Conservation (phyloP, 2,888 invertebrate species). For the Bedellia somnulentella region DNA sequence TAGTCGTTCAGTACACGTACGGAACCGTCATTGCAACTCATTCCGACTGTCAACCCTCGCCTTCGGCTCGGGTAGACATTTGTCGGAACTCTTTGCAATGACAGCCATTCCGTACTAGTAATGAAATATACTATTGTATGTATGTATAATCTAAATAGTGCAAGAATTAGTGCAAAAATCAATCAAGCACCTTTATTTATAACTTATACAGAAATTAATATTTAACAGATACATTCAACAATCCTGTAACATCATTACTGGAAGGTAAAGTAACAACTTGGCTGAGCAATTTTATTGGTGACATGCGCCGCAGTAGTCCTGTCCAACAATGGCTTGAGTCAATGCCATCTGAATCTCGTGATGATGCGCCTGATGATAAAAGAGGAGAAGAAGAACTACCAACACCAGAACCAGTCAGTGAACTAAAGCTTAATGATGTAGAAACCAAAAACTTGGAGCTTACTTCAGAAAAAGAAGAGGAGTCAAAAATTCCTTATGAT, state of each 20-base stretch:
- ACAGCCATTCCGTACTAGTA: too few species aligned
- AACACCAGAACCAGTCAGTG: too few species aligned
- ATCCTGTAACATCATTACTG: slow-evolving; percentile 44
- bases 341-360: slow-evolving; percentile 44
- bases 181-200: neutral
- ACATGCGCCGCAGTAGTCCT: slow-evolving; percentile 67
- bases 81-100: too few species aligned
- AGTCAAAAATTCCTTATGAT: slow-evolving; percentile 17
- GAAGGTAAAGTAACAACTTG: slow-evolving; percentile 50
- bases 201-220: slow-evolving; percentile 1
- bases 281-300: slow-evolving; percentile 52
- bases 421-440: too few species aligned
- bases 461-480: neutral
- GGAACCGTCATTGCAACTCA: too few species aligned
- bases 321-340: slow-evolving; percentile 75
- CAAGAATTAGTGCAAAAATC: neutral
- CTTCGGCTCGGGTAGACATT: too few species aligned
- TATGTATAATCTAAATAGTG: neutral
- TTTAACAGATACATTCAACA: slow-evolving; percentile 43
- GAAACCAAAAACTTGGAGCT: slow-evolving; percentile 19
- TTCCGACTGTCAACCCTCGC: too few species aligned
- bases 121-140: too few species aligned
- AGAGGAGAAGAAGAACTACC: slow-evolving; percentile 6
- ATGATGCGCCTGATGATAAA: slow-evolving; percentile 9
- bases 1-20: too few species aligned